phyloP scores from a whole-genome alignment of 2,888 invertebrate species.

The Pelosia muscerda region DNA sequence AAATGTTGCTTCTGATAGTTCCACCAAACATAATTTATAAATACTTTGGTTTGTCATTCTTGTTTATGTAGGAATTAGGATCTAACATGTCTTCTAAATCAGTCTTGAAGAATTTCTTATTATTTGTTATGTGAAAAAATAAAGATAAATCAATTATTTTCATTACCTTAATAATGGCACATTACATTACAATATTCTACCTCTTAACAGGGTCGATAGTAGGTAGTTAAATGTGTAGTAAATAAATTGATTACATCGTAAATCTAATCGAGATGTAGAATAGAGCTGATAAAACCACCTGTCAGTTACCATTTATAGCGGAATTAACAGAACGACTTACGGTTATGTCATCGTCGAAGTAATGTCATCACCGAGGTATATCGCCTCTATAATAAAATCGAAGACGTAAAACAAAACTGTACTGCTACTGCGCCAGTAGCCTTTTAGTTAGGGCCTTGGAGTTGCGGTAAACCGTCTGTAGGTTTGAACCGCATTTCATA shows the following conservation, averaged over 20 bases:
- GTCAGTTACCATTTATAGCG: constrained; percentile 34
- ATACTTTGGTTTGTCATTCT: no score
- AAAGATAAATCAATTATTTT: not conserved
- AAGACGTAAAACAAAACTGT: constrained; percentile 9
- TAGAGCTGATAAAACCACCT: constrained; percentile 43
- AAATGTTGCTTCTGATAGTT: no score
- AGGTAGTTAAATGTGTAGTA: constrained; percentile 46
- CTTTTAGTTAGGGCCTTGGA: not conserved
- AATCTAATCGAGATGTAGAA: constrained; percentile 44
- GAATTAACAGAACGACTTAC: constrained; percentile 42
- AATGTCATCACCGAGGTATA: no score
- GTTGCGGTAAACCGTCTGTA: not conserved
- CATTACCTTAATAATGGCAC: not conserved
- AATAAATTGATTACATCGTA: constrained; percentile 52
- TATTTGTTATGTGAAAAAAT: no score
- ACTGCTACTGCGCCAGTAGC: not conserved
- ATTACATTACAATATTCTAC: constrained; percentile 17
- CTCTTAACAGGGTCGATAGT: constrained; percentile 42
- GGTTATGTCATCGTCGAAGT: constrained; percentile 25
- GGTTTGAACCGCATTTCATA: not conserved
- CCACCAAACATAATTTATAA: no score
- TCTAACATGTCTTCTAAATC: no score
- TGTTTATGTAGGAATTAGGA: not conserved
- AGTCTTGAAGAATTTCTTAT: no score
- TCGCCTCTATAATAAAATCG: not conserved